These are phyloP conservation scores for Palythoa grandis DNA, from an alignment of 92 coral and sea anemone genomes.

Conservation along the genomic window DNA sequence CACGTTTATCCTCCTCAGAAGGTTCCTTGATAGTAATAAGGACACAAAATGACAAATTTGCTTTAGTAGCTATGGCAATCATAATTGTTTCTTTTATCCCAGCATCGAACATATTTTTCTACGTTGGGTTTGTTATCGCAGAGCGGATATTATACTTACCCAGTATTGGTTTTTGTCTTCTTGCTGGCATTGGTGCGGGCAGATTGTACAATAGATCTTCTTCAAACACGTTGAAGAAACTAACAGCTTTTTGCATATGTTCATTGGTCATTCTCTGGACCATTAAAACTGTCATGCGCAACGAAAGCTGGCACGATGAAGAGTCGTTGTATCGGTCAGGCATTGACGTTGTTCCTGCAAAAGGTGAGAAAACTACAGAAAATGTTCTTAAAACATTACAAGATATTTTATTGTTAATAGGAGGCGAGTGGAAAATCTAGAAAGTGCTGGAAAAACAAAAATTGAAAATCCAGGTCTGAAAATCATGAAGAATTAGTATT, in stretches of 20 bases:
- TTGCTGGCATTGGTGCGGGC: slow-evolving; percentile 77
- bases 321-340: slow-evolving; percentile 95
- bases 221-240: slow-evolving; percentile 44
- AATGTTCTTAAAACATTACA: background rate
- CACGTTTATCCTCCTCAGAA: background rate
- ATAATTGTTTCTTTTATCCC: slow-evolving; percentile 84
- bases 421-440: too few relatives aligned
- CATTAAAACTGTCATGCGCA: slow-evolving; percentile 77
- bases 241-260: slow-evolving; percentile 47
- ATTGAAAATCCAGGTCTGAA: background rate
- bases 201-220: slow-evolving; percentile 62
- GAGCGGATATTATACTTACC: slow-evolving; percentile 96
- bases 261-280: slow-evolving; percentile 55
- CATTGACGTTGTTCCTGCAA: slow-evolving; percentile 85
- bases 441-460: background rate
- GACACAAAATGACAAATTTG: slow-evolving; percentile 33
- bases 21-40: background rate
- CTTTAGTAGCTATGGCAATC: slow-evolving; percentile 73
- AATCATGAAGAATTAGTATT: too few relatives aligned
- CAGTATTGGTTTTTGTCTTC: slow-evolving; percentile 91
- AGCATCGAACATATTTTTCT: slow-evolving; percentile 92
- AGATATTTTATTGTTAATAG: too few relatives aligned
- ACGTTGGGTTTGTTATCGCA: slow-evolving; percentile 97
- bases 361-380: slow-evolving; percentile 53
- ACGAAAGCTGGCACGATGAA: slow-evolving; percentile 88